Conservation (phyloP, 2,888 invertebrate genomes). For the Eueremaeus valkanovi region DNA sequence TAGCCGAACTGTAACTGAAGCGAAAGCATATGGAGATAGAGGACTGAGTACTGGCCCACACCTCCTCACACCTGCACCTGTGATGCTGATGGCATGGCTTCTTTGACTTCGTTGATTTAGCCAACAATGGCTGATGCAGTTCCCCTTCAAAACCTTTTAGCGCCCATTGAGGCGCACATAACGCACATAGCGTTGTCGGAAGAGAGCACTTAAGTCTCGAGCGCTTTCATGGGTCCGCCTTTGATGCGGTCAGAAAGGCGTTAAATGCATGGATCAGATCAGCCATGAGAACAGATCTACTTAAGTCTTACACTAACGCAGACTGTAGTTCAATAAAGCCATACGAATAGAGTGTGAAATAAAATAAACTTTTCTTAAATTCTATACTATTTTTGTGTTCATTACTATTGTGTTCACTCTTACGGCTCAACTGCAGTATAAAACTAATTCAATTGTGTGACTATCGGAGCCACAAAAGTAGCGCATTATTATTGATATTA, state of each 20-base stretch:
- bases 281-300: neutral
- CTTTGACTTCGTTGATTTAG: constrained; percentile 8
- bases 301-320: constrained; percentile 21
- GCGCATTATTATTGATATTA: neutral
- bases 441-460: constrained; percentile 19
- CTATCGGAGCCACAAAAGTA: neutral
- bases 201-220: constrained; percentile 27
- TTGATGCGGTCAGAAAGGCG: constrained; percentile 36
- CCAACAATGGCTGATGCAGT: neutral
- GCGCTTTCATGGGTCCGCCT: constrained; percentile 27
- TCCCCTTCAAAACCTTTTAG: constrained; percentile 31
- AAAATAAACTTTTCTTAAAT: constrained; percentile 17
- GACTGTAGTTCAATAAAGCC: neutral
- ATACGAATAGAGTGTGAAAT: neutral
- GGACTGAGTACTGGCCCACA: neutral
- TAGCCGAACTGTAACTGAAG: constrained; percentile 10
- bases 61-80: constrained; percentile 33
- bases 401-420: neutral
- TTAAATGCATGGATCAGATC: constrained; percentile 24
- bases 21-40: constrained; percentile 8
- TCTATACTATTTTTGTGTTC: neutral
- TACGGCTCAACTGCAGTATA: neutral
- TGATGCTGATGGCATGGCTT: neutral
- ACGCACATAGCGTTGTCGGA: constrained; percentile 25
- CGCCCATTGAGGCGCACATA: constrained; percentile 3